Percentiles rank a stretch among this genome's conserved stretches.
Evolutionary conservation across 2,113 vertebrate genomes (phyloP).

Genomic region (Charina bottae): DNA sequence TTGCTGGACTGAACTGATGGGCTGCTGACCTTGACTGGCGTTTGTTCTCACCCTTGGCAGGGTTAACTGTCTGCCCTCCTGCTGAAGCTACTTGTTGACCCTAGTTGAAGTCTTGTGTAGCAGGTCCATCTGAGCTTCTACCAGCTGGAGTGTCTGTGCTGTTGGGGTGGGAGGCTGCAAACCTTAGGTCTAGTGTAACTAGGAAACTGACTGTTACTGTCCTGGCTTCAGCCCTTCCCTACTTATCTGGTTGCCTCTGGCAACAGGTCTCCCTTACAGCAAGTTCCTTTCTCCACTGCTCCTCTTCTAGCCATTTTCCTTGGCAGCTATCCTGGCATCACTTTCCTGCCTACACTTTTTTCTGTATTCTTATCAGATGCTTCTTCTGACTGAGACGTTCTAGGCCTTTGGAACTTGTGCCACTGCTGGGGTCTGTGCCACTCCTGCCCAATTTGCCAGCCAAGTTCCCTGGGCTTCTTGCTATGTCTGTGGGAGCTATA

Average conservation of each 20-base stretch:
- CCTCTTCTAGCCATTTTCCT: not conserved
- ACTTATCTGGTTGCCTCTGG: not conserved
- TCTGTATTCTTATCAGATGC: not conserved
- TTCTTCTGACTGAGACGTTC: not conserved
- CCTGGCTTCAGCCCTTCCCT: too few relatives aligned
- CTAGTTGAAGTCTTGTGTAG: not conserved
- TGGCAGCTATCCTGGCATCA: not conserved
- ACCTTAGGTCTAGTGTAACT: not conserved
- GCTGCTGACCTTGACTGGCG: not conserved
- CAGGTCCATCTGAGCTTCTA: not conserved
- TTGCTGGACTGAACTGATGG: not conserved
- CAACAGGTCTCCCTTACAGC: not conserved
- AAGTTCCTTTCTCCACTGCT: not conserved
- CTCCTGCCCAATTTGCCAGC: not conserved
- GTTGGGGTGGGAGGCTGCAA: not conserved
- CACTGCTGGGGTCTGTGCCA: not conserved
- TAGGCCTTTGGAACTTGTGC: not conserved
- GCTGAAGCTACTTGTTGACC: not conserved
- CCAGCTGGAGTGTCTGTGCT: not conserved
- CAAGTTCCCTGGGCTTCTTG: not conserved
- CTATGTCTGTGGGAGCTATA: not conserved
- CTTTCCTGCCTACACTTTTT: not conserved
- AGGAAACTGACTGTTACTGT: not conserved
- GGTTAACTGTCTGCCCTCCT: not conserved
- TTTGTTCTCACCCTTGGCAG: not conserved